Percentiles rank a stretch among this genome's conserved stretches.
phyloP scores from a whole-genome alignment of 2,888 invertebrate species.

The Macrophya annulata region DNA sequence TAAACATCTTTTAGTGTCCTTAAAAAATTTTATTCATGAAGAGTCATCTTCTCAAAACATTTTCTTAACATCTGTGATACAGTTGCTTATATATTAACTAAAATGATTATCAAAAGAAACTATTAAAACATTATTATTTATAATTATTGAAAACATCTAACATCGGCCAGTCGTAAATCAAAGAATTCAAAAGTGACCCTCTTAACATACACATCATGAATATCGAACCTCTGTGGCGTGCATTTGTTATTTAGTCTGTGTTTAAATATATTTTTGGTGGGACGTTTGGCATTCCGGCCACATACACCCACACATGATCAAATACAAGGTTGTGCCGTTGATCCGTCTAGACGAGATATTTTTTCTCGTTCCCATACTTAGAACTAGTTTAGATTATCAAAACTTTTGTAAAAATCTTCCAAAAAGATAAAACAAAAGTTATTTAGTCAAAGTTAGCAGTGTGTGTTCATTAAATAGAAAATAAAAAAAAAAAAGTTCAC shows the following conservation, averaged over 20 bases:
- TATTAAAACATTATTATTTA: background rate
- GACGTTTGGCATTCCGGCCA: conserved; percentile 57
- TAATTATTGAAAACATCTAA: conserved; percentile 7
- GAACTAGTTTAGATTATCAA: conserved; percentile 38
- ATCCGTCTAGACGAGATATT: conserved; percentile 49
- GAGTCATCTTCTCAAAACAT: background rate
- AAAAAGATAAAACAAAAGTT: conserved; percentile 11
- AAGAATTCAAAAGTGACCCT: conserved; percentile 22
- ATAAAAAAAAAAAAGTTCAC: conserved; percentile 1
- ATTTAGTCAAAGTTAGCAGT: conserved; percentile 37
- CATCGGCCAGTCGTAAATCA: background rate
- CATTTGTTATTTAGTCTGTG: conserved; percentile 53
- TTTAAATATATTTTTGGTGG: conserved; percentile 57
- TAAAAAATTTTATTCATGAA: background rate
- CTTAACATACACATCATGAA: background rate
- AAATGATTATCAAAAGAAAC: conserved; percentile 12
- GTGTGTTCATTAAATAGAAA: conserved; percentile 15
- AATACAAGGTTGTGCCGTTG: conserved; percentile 39
- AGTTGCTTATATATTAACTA: background rate
- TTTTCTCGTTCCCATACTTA: conserved; percentile 11
- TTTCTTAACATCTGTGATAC: conserved; percentile 17
- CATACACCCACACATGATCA: conserved; percentile 58
- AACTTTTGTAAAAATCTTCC: conserved; percentile 2
- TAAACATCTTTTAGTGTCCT: conserved; percentile 16
- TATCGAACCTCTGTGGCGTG: conserved; percentile 22